phyloP scores from a whole-genome alignment of 2,113 vertebrate species.

The Ascaphus truei region DNA sequence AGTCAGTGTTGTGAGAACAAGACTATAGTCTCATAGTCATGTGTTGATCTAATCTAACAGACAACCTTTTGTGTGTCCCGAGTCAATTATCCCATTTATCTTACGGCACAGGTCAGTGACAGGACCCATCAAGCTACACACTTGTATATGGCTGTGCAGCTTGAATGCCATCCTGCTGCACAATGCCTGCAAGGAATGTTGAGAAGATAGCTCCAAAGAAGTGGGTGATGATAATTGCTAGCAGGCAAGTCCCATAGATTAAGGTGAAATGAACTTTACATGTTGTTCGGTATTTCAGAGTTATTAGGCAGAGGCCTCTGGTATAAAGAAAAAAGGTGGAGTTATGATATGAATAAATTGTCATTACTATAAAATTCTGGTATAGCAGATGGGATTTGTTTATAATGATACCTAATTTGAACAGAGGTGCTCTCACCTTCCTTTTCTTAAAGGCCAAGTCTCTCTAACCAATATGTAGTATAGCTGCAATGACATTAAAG shows the following conservation, averaged over 20 bases:
- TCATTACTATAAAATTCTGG: too few relatives aligned
- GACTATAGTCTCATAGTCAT: slow-evolving; percentile 21
- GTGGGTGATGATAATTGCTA: slow-evolving; percentile 21
- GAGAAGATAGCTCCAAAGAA: slow-evolving; percentile 7
- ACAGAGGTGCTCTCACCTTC: too few relatives aligned
- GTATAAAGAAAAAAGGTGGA: neutral
- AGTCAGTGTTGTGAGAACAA: neutral
- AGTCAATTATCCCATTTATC: slow-evolving; percentile 27
- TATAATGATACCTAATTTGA: too few relatives aligned
- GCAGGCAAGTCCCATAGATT: slow-evolving; percentile 7
- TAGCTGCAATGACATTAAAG: too few relatives aligned
- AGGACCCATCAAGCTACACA: slow-evolving; percentile 14
- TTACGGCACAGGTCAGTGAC: neutral
- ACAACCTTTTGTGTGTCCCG: slow-evolving; percentile 25
- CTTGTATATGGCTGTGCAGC: slow-evolving; percentile 10
- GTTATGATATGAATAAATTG: neutral
- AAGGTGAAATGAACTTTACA: slow-evolving; percentile 5
- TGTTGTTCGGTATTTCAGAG: neutral
- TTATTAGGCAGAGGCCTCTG: neutral
- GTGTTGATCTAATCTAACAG: slow-evolving; percentile 15
- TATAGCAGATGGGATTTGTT: too few relatives aligned
- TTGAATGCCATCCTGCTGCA: neutral
- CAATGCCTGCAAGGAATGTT: slow-evolving; percentile 23
- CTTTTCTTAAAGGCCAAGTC: too few relatives aligned
- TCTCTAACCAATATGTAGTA: too few relatives aligned